Conservation (phyloP, 2,888 invertebrate genomes). For the Agonum fuliginosum region DNA sequence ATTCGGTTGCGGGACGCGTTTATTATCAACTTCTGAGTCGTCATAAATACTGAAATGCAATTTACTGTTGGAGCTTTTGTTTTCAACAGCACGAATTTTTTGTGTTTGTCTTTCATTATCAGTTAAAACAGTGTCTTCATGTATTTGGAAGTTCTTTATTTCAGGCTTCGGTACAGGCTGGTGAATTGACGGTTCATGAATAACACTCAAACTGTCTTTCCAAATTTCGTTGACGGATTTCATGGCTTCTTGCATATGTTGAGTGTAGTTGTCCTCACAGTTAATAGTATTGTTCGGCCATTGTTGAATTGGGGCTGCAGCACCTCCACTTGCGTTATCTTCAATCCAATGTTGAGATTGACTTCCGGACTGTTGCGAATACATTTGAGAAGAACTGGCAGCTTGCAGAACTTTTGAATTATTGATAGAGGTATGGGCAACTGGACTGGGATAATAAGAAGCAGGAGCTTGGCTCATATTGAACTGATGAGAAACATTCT, state of each 20-base stretch:
- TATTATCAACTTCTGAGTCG: conserved; percentile 12
- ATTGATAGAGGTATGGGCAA: not conserved
- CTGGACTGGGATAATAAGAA: not conserved
- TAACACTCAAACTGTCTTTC: conserved; percentile 7
- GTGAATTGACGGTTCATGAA: not conserved
- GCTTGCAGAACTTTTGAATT: not conserved
- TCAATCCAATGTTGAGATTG: not conserved
- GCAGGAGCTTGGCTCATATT: not conserved
- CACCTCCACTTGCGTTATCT: not conserved
- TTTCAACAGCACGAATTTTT: not conserved
- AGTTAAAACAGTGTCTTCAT: conserved; percentile 70
- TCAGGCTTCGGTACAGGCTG: conserved; percentile 72
- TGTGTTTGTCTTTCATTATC: not conserved
- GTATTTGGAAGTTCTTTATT: conserved; percentile 74
- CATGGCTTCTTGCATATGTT: conserved; percentile 17
- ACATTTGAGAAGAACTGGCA: not conserved
- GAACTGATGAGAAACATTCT: not conserved
- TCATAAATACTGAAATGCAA: conserved; percentile 23
- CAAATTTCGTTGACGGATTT: conserved; percentile 44
- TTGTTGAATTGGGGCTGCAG: conserved; percentile 15
- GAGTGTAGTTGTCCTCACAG: conserved; percentile 45
- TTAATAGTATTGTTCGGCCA: conserved; percentile 47
- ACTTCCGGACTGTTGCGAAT: not conserved
- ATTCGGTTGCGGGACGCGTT: not conserved
- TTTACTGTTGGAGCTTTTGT: conserved; percentile 14